Conservation (phyloP, 2,888 invertebrate genomes). For the Masnerella sp. region DNA sequence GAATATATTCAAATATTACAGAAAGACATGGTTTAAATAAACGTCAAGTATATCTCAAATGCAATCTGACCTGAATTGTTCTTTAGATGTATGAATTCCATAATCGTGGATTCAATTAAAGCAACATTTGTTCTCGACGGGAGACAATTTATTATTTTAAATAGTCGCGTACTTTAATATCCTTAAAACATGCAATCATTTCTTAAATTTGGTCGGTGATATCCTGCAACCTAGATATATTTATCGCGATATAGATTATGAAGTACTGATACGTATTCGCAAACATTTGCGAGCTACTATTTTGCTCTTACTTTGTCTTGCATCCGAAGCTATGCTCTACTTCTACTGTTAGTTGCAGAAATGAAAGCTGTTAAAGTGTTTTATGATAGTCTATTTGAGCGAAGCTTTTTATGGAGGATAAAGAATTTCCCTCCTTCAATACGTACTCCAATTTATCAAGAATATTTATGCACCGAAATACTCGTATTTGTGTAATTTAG, state of each 20-base stretch:
- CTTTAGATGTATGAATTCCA: too few species aligned
- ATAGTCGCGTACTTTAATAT: constrained; percentile 12
- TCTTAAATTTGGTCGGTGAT: constrained; percentile 32
- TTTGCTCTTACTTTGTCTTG: constrained; percentile 13
- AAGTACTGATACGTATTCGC: constrained; percentile 31
- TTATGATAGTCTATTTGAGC: constrained; percentile 4
- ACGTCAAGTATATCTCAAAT: too few species aligned
- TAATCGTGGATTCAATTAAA: too few species aligned
- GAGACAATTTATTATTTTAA: constrained; percentile 23
- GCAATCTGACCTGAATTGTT: too few species aligned
- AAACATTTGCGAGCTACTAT: constrained; percentile 23
- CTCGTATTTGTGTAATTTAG: too few species aligned
- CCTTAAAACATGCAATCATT: constrained; percentile 35
- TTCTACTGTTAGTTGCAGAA: constrained; percentile 27
- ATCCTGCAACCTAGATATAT: constrained; percentile 43
- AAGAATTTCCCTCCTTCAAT: constrained; percentile 18
- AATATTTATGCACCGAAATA: constrained; percentile 17
- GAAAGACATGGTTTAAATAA: too few species aligned
- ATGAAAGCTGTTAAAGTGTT: constrained; percentile 27
- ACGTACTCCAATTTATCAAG: constrained; percentile 15
- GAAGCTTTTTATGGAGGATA: constrained; percentile 14
- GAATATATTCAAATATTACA: too few species aligned
- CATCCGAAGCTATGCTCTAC: constrained; percentile 6
- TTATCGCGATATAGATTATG: constrained; percentile 28
- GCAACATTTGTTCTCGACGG: constrained; percentile 3